phyloP scores from a whole-genome alignment of 2,888 invertebrate species.

The Parthenolecanium corni region DNA sequence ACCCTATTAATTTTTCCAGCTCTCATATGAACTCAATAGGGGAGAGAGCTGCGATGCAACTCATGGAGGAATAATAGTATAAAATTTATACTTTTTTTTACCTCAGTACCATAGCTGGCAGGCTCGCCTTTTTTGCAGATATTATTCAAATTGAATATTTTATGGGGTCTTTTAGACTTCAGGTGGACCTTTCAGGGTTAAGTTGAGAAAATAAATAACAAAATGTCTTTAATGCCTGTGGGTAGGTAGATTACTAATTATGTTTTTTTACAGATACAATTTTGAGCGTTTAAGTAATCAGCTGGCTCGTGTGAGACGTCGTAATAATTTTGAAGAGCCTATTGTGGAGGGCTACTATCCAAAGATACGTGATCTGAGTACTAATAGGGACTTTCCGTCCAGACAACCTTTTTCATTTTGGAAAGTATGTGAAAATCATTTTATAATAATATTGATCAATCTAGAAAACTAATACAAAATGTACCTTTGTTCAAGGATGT shows the following conservation, averaged over 20 bases:
- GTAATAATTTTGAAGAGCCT: constrained; percentile 54
- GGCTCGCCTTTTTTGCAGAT: not conserved
- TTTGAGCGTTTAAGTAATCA: constrained; percentile 62
- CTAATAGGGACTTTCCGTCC: constrained; percentile 62
- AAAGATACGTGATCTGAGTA: constrained; percentile 63
- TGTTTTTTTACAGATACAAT: constrained; percentile 56
- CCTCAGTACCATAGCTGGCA: too few relatives aligned
- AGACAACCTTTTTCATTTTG: constrained; percentile 38
- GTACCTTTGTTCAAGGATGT: constrained; percentile 44
- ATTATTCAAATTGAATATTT: not conserved
- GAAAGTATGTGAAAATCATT: constrained; percentile 32
- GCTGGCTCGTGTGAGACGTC: constrained; percentile 50
- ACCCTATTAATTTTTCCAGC: too few relatives aligned
- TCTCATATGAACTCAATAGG: too few relatives aligned
- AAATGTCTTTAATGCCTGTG: not conserved
- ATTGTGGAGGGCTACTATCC: constrained; percentile 71
- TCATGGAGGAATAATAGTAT: too few relatives aligned
- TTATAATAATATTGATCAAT: too few relatives aligned
- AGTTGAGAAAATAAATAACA: too few relatives aligned
- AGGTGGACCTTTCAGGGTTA: too few relatives aligned
- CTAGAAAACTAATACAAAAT: not conserved
- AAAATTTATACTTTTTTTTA: too few relatives aligned
- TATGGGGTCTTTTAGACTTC: too few relatives aligned
- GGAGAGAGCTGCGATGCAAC: too few relatives aligned
- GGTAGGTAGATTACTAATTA: too few relatives aligned